These are phyloP conservation scores for Drosophila heteroneura DNA, from an alignment of 2,888 invertebrate genomes.

Conservation along the genomic window DNA sequence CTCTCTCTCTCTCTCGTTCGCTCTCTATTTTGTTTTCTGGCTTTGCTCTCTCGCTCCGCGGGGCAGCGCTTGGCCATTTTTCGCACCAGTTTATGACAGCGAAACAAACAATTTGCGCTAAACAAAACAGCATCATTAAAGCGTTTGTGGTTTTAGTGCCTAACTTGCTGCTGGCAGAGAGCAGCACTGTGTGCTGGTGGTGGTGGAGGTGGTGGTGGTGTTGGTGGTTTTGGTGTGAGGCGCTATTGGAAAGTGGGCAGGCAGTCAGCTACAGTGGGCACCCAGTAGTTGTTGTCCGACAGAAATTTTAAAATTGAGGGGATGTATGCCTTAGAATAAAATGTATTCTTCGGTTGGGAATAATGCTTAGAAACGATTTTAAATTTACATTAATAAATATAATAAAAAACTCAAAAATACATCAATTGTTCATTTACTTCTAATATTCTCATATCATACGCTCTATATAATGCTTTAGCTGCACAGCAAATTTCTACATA, in stretches of 20 bases:
- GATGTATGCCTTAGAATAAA: background rate
- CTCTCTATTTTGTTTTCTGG: constrained; percentile 26
- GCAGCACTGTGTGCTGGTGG: constrained; percentile 13
- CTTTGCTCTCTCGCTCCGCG: constrained; percentile 46
- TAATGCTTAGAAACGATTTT: background rate
- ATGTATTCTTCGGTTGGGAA: background rate
- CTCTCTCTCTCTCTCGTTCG: constrained; percentile 24
- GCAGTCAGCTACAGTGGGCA: constrained; percentile 16
- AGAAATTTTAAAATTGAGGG: background rate
- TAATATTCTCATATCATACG: background rate
- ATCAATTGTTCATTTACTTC: background rate
- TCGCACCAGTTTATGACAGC: constrained; percentile 83
- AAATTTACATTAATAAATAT: background rate
- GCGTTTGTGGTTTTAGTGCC: constrained; percentile 82
- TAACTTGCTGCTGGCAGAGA: constrained; percentile 50
- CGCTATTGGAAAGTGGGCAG: constrained; percentile 56
- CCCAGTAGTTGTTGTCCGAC: constrained; percentile 32
- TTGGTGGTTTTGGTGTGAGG: constrained; percentile 5
- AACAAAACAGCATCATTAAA: constrained; percentile 84
- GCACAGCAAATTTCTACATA: background rate
- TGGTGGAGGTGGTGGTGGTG: background rate
- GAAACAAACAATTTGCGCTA: constrained; percentile 83
- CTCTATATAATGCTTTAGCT: background rate
- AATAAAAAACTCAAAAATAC: background rate
- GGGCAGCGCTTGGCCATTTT: constrained; percentile 75